A percentile compares a stretch with the other conserved stretches of the same genome.
Conservation (phyloP, 1,140 invertebrate genomes). For the Bursaphelenchus mucronatus region DNA sequence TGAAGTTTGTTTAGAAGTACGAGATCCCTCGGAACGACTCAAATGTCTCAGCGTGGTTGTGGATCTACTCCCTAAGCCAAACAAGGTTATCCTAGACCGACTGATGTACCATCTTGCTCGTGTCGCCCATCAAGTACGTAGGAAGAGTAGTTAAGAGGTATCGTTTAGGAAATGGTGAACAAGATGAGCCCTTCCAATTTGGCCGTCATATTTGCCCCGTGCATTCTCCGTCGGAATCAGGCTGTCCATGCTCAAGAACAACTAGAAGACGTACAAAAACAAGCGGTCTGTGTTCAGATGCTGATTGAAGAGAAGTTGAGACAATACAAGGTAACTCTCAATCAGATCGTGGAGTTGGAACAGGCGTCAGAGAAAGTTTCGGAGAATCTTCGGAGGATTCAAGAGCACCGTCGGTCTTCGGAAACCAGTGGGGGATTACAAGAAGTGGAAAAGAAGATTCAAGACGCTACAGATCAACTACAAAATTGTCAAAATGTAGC, state of each 20-base stretch:
- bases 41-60: constrained; percentile 78
- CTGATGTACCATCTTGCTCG: constrained; percentile 85
- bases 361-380: constrained; percentile 61
- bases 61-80: constrained; percentile 79
- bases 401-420: constrained; percentile 41
- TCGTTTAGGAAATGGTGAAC: constrained; percentile 78
- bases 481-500: background rate
- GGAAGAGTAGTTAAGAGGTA: constrained; percentile 53
- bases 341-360: constrained; percentile 82
- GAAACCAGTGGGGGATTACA: constrained; percentile 17
- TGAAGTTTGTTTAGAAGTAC: constrained; percentile 66
- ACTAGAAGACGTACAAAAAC: constrained; percentile 67
- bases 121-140: constrained; percentile 60
- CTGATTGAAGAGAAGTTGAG: constrained; percentile 75
- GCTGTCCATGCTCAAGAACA: constrained; percentile 81
- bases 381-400: constrained; percentile 43
- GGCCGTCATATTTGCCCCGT: constrained; percentile 90
- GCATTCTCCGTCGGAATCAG: constrained; percentile 80
- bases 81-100: constrained; percentile 84
- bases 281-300: constrained; percentile 70
- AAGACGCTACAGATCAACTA: constrained; percentile 11
- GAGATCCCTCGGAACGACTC: constrained; percentile 75
- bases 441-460: background rate
- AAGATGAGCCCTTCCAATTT: constrained; percentile 84
- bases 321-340: constrained; percentile 74